phyloP scores from a whole-genome alignment of 1,140 invertebrate species.

The Brachionus paranguensis region DNA sequence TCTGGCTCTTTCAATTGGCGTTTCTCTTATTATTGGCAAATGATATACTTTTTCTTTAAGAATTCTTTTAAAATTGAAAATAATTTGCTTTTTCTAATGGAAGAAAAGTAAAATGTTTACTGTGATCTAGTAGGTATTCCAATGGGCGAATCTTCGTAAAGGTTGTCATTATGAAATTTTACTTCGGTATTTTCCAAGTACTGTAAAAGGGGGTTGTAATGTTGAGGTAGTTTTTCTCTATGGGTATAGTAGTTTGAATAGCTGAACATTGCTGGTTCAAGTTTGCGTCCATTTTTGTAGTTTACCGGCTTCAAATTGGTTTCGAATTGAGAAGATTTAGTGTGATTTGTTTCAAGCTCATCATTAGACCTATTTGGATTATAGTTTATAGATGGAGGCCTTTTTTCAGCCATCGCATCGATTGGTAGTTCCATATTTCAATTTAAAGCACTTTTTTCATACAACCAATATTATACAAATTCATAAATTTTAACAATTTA shows the following conservation, averaged over 20 bases:
- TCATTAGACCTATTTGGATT: not conserved
- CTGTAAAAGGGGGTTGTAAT: constrained; percentile 22
- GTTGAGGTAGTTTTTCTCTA: not conserved
- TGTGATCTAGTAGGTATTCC: constrained; percentile 17
- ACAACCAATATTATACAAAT: not conserved
- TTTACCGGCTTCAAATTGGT: not conserved
- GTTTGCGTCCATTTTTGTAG: constrained; percentile 31
- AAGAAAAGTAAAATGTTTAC: not conserved
- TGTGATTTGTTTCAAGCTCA: not conserved
- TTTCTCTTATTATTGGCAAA: constrained; percentile 19
- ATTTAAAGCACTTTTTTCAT: not conserved
- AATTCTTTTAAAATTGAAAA: constrained; percentile 16
- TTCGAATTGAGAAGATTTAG: not conserved
- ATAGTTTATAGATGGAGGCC: constrained; percentile 3
- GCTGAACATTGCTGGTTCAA: constrained; percentile 5
- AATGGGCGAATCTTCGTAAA: not conserved
- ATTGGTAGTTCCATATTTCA: not conserved
- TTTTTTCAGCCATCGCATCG: not conserved
- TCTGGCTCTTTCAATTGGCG: constrained; percentile 11
- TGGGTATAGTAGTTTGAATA: constrained; percentile 29
- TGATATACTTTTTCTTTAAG: constrained; percentile 23
- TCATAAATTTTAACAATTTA: not conserved
- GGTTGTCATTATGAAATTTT: constrained; percentile 36
- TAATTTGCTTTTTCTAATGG: not conserved
- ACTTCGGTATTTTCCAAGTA: constrained; percentile 26